These are phyloP conservation scores for Drosophila algonquin DNA, from an alignment of 2,888 invertebrate genomes.

Conservation along the genomic window DNA sequence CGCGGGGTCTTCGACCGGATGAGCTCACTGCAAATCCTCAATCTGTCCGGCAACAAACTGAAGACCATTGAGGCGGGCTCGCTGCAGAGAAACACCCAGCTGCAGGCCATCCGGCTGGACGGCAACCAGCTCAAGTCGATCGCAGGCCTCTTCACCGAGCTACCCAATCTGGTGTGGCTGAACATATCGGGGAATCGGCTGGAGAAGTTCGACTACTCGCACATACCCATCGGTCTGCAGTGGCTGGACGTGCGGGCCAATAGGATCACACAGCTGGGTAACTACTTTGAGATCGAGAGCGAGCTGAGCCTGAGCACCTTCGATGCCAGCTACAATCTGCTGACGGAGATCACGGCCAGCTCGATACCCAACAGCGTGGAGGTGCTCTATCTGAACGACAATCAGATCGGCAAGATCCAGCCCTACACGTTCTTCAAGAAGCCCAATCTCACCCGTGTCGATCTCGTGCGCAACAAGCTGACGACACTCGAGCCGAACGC, in stretches of 20 bases:
- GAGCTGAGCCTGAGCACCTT: constrained; percentile 91
- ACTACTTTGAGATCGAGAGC: constrained; percentile 89
- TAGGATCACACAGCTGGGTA: constrained; percentile 91
- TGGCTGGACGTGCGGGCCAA: constrained; percentile 96
- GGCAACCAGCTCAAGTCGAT: constrained; percentile 93
- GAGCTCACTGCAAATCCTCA: constrained; percentile 92
- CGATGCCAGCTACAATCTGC: constrained; percentile 94
- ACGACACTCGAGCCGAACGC: constrained; percentile 95
- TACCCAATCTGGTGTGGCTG: constrained; percentile 93
- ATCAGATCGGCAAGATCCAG: constrained; percentile 93
- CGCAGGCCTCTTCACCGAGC: constrained; percentile 92
- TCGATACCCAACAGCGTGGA: constrained; percentile 94
- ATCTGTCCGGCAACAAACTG: constrained; percentile 94
- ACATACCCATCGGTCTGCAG: constrained; percentile 92
- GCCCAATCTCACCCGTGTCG: constrained; percentile 94
- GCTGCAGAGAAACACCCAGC: constrained; percentile 90
- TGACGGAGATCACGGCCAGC: constrained; percentile 90
- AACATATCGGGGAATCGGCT: constrained; percentile 96
- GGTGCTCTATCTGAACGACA: constrained; percentile 94
- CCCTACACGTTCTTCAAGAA: constrained; percentile 96
- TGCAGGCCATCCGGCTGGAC: constrained; percentile 95
- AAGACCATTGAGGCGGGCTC: constrained; percentile 91
- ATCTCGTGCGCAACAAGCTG: constrained; percentile 96
- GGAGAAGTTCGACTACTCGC: constrained; percentile 94
- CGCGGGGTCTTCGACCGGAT: constrained; percentile 91